phyloP scores from a whole-genome alignment of 2,888 invertebrate genomes.

The Blastobasis adustella region DNA sequence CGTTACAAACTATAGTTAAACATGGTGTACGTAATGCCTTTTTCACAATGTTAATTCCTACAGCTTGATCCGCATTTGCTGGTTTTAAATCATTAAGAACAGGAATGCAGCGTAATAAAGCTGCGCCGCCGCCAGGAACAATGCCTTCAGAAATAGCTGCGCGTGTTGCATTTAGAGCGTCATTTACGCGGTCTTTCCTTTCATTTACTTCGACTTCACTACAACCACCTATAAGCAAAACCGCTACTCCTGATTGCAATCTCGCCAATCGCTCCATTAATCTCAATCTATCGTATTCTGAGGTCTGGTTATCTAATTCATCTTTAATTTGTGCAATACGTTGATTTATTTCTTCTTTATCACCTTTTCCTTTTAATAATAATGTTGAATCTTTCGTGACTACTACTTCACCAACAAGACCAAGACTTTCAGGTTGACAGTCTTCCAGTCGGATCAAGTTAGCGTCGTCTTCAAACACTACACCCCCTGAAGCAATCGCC shows the following conservation, averaged over 20 bases:
- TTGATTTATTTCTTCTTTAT: slow-evolving; percentile 82
- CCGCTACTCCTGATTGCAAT: slow-evolving; percentile 86
- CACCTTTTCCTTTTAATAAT: slow-evolving; percentile 79
- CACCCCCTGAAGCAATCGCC: slow-evolving; percentile 92
- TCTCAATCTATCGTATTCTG: slow-evolving; percentile 94
- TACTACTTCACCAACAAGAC: slow-evolving; percentile 89
- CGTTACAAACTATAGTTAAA: slow-evolving; percentile 91
- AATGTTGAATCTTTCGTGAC: slow-evolving; percentile 96
- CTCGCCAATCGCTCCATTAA: slow-evolving; percentile 91
- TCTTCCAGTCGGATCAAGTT: slow-evolving; percentile 93
- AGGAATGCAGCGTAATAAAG: slow-evolving; percentile 87
- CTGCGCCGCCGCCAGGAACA: slow-evolving; percentile 95
- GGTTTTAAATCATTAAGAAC: slow-evolving; percentile 77
- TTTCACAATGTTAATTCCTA: slow-evolving; percentile 86
- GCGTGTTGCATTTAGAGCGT: slow-evolving; percentile 94
- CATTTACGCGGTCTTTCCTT: slow-evolving; percentile 96
- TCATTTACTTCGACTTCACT: slow-evolving; percentile 94
- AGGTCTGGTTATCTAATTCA: slow-evolving; percentile 86
- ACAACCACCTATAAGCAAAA: slow-evolving; percentile 88
- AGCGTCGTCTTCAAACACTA: slow-evolving; percentile 94
- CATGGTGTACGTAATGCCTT: slow-evolving; percentile 91
- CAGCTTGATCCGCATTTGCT: slow-evolving; percentile 84
- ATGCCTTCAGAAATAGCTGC: slow-evolving; percentile 97
- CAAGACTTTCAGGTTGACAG: slow-evolving; percentile 84
- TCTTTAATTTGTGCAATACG: slow-evolving; percentile 87